phyloP scores from a whole-genome alignment of 2,797 vertebrate species.

The Buphagus erythrorhynchus region DNA sequence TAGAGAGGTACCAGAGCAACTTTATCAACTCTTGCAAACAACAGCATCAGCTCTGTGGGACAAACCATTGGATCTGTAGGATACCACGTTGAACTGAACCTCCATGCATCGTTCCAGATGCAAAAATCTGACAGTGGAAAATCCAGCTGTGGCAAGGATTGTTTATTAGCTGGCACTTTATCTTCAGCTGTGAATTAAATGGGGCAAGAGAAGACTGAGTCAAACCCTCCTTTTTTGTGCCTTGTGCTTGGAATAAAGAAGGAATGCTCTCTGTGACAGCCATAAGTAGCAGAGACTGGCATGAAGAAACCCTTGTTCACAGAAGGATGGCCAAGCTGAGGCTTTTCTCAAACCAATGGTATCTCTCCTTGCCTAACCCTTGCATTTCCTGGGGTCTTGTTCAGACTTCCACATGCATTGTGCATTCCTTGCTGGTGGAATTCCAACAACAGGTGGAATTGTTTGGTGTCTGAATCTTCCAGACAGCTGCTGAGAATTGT shows the following conservation, averaged over 20 bases:
- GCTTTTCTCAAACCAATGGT: not conserved
- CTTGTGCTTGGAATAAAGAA: not conserved
- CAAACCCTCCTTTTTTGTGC: not conserved
- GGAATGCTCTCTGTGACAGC: not conserved
- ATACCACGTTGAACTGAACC: not conserved
- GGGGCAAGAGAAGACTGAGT: not conserved
- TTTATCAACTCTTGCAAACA: not conserved
- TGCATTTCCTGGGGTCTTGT: not conserved
- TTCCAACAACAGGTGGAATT: constrained; percentile 74
- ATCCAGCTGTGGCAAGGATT: not conserved
- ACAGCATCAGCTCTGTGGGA: not conserved
- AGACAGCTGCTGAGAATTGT: constrained; percentile 66
- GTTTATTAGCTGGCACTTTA: not conserved
- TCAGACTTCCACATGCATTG: constrained; percentile 33
- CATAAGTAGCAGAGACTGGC: not conserved
- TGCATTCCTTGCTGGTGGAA: constrained; percentile 47
- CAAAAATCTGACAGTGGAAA: not conserved
- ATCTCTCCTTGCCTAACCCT: not conserved
- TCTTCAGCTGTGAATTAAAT: not conserved
- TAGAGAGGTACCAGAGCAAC: not conserved
- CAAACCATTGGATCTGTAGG: not conserved
- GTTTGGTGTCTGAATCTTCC: constrained; percentile 35
- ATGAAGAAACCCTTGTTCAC: not conserved
- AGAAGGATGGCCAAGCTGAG: not conserved
- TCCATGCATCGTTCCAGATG: fast-evolving